Evolutionary conservation across 1,140 invertebrate genomes (phyloP).

Genomic region (Diorhabda carinulata): DNA sequence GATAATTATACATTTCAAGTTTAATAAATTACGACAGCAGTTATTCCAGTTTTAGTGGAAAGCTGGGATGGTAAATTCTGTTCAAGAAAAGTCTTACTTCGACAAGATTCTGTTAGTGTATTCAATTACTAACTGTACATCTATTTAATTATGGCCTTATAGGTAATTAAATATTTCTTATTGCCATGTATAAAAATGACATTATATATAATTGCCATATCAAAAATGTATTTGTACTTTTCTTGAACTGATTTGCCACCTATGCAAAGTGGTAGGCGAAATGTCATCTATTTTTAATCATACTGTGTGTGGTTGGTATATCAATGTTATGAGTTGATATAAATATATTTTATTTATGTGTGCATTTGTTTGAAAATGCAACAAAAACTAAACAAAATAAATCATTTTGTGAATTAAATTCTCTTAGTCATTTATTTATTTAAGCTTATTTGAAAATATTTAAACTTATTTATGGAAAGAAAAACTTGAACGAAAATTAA

Average conservation of each 20-base stretch:
- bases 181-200: too few relatives aligned
- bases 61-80: constrained; percentile 6
- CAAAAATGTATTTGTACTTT: background rate
- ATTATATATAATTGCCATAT: too few relatives aligned
- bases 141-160: too few relatives aligned
- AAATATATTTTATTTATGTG: constrained; percentile 33
- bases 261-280: constrained; percentile 31
- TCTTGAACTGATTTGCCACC: constrained; percentile 7
- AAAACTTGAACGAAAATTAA: too few relatives aligned
- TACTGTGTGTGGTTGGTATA: constrained; percentile 51
- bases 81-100: background rate
- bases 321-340: constrained; percentile 50
- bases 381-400: constrained; percentile 25
- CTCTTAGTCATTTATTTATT: constrained; percentile 22
- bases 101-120: too few relatives aligned
- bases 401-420: constrained; percentile 18
- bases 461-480: background rate
- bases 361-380: constrained; percentile 49
- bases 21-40: constrained; percentile 38
- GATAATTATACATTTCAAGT: constrained; percentile 32
- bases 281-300: constrained; percentile 45
- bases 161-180: too few relatives aligned
- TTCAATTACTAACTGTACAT: too few relatives aligned
- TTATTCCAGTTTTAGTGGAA: constrained; percentile 50
- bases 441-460: constrained; percentile 14